Evolutionary conservation across 92 coral and sea anemone genomes (phyloP).

Genomic region (Porites rus): DNA sequence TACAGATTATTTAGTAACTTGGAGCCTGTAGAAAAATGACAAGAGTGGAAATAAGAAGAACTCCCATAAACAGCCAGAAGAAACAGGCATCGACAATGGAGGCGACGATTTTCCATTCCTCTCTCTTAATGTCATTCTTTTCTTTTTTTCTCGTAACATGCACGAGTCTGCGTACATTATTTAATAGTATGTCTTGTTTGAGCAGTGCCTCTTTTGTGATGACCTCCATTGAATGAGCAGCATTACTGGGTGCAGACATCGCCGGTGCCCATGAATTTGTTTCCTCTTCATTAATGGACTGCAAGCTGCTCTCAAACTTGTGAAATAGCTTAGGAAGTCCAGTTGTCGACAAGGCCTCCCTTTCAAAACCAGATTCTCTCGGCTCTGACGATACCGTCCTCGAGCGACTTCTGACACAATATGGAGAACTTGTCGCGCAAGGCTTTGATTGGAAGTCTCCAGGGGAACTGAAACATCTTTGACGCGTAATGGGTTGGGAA

Average conservation of each 20-base stretch:
- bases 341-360: slow-evolving; percentile 17
- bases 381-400: slow-evolving; percentile 29
- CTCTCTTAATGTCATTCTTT: slow-evolving; percentile 84
- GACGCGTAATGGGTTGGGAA: background rate
- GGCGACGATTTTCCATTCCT: slow-evolving; percentile 95
- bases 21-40: slow-evolving; percentile 88
- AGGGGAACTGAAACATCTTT: background rate
- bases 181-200: slow-evolving; percentile 80
- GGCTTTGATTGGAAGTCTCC: slow-evolving; percentile 25
- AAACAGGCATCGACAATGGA: slow-evolving; percentile 90
- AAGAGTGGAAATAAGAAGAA: slow-evolving; percentile 68
- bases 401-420: slow-evolving; percentile 10
- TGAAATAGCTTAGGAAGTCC: slow-evolving; percentile 16
- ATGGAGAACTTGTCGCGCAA: background rate
- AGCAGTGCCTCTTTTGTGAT: slow-evolving; percentile 54
- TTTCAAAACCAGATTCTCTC: background rate
- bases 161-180: slow-evolving; percentile 77
- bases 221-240: slow-evolving; percentile 21
- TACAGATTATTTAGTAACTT: background rate
- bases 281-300: slow-evolving; percentile 32
- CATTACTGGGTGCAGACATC: background rate
- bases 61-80: slow-evolving; percentile 84
- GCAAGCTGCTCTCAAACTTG: slow-evolving; percentile 12
- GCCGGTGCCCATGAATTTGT: background rate
- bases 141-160: slow-evolving; percentile 78